Percentiles rank a stretch among this genome's conserved stretches.
phyloP scores from a whole-genome alignment of 1,140 invertebrate genomes.

The Eumeta japonica region DNA sequence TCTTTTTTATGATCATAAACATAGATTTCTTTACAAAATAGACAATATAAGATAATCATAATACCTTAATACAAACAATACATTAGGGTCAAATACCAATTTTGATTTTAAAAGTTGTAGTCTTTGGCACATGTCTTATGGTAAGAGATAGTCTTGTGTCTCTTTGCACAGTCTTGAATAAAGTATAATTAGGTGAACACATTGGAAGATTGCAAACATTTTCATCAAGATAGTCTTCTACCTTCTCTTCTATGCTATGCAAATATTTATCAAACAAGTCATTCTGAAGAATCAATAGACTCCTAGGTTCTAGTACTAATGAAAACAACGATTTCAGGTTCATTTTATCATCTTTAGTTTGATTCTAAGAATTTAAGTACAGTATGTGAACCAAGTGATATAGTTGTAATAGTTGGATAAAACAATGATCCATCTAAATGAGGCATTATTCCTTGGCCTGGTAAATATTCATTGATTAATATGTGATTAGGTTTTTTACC shows the following conservation, averaged over 20 bases:
- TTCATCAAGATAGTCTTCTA: conserved; percentile 68
- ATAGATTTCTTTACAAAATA: conserved; percentile 9
- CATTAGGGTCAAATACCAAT: conserved; percentile 66
- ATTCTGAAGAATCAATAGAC: conserved; percentile 82
- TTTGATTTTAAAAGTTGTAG: conserved; percentile 63
- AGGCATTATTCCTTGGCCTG: conserved; percentile 92
- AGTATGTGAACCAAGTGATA: conserved; percentile 87
- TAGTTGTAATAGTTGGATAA: conserved; percentile 88
- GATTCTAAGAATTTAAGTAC: conserved; percentile 81
- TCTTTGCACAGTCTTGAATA: conserved; percentile 62
- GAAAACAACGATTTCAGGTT: conserved; percentile 55
- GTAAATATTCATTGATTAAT: conserved; percentile 92
- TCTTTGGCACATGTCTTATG: conserved; percentile 91
- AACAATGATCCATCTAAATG: conserved; percentile 95
- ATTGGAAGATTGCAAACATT: conserved; percentile 68
- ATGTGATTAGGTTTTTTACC: conserved; percentile 88
- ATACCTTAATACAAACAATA: conserved; percentile 17
- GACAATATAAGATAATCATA: conserved; percentile 5
- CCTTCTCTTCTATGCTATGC: conserved; percentile 83
- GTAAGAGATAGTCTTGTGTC: conserved; percentile 85
- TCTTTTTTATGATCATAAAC: too few relatives aligned
- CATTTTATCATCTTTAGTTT: conserved; percentile 18
- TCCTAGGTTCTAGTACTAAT: conserved; percentile 82
- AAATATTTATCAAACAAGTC: conserved; percentile 82
- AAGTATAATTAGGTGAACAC: conserved; percentile 58